Conservation (phyloP, 2,113 vertebrate species). For the Corythornis cristatus region DNA sequence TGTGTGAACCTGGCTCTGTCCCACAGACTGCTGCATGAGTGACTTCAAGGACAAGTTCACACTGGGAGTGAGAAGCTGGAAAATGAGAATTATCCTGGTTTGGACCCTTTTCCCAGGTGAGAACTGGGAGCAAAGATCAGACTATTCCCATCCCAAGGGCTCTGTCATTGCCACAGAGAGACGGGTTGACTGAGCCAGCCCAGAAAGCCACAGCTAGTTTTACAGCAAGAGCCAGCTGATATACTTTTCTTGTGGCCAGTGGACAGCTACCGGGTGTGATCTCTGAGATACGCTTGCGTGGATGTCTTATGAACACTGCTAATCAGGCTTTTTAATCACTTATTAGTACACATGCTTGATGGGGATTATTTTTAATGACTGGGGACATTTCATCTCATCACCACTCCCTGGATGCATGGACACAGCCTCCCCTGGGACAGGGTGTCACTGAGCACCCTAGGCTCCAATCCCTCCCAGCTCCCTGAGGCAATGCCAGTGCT, state of each 20-base stretch:
- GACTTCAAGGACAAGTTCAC: accelerated
- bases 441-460: accelerated
- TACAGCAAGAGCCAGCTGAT: neutral
- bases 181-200: accelerated
- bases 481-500: accelerated
- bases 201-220: accelerated
- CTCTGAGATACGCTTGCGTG: neutral
- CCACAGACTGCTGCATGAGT: neutral
- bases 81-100: constrained; percentile 11
- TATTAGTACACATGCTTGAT: accelerated
- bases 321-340: neutral
- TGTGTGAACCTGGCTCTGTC: accelerated
- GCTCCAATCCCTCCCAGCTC: neutral
- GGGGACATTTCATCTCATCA: neutral
- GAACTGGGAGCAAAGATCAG: neutral
- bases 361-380: neutral
- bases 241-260: neutral
- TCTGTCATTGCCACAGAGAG: neutral
- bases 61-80: neutral
- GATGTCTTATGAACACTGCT: neutral
- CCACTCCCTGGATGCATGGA: accelerated
- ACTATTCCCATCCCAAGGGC: accelerated
- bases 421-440: accelerated
- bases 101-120: constrained; percentile 16
- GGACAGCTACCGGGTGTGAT: accelerated